Conservation (phyloP, 1,140 invertebrate species). For the Drosophila sechellia region DNA sequence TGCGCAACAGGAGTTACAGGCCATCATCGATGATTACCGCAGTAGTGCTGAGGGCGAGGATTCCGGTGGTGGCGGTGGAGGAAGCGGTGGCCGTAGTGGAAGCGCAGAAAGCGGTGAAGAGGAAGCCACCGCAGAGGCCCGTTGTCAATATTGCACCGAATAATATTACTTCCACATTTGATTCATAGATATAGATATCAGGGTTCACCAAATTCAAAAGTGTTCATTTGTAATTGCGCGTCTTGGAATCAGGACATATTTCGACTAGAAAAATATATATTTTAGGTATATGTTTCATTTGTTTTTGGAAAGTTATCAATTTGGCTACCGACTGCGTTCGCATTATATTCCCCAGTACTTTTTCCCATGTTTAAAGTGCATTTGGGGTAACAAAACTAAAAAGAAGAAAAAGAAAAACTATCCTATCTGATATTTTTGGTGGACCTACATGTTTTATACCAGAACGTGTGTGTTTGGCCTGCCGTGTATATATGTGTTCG, state of each 20-base stretch:
- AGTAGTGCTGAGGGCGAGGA: conserved; percentile 13
- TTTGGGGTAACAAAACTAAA: not conserved
- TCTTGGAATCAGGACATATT: no score
- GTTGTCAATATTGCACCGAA: conserved; percentile 40
- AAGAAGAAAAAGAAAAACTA: not conserved
- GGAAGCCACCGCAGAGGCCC: not conserved
- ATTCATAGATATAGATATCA: no score
- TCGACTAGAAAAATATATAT: no score
- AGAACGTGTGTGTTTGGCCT: conserved; percentile 12
- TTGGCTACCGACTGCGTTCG: conserved; percentile 7
- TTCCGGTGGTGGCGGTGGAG: not conserved
- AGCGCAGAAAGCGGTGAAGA: conserved; percentile 5
- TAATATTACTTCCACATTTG: conserved; percentile 1
- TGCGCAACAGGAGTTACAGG: conserved; percentile 86
- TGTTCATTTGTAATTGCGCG: not conserved
- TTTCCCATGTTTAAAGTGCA: conserved; percentile 4
- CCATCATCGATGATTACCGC: conserved; percentile 74
- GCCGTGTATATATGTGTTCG: conserved; percentile 23
- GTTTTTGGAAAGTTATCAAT: conserved; percentile 41
- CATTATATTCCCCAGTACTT: conserved; percentile 18
- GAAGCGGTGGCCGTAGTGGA: not conserved
- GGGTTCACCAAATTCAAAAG: conserved; percentile 11
- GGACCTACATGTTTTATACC: conserved; percentile 26
- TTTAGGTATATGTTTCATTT: conserved; percentile 3
- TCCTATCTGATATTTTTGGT: conserved; percentile 32